Percentiles rank a stretch among this genome's conserved stretches.
phyloP scores from a whole-genome alignment of 2,888 invertebrate genomes.

The Rhodophaea formosa region DNA sequence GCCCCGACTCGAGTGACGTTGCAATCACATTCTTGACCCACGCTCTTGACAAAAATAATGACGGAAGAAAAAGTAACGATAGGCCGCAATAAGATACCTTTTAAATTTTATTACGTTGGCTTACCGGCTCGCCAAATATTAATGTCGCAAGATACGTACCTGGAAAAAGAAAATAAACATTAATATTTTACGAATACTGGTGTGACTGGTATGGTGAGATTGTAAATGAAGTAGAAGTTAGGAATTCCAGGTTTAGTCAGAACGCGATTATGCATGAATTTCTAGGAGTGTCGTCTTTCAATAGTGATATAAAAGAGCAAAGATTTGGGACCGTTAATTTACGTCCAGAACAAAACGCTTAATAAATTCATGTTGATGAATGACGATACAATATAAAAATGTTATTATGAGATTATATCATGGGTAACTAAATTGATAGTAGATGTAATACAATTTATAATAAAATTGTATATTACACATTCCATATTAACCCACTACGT shows the following conservation, averaged over 20 bases:
- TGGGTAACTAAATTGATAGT: too few relatives aligned
- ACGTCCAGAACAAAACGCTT: too few relatives aligned
- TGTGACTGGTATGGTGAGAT: conserved; percentile 1
- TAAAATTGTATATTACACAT: too few relatives aligned
- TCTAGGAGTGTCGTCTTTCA: neutral
- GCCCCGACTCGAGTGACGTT: conserved; percentile 36
- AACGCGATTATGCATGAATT: neutral
- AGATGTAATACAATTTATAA: too few relatives aligned
- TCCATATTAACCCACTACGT: too few relatives aligned
- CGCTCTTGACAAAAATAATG: conserved; percentile 37
- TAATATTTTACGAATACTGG: conserved; percentile 1
- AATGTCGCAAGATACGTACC: conserved; percentile 11
- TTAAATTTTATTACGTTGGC: conserved; percentile 24
- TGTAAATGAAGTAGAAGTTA: neutral
- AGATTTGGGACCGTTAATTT: too few relatives aligned
- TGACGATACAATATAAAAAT: too few relatives aligned
- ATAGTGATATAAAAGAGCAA: neutral
- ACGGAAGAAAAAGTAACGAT: neutral
- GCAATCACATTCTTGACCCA: conserved; percentile 53
- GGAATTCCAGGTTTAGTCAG: neutral
- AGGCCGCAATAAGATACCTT: neutral
- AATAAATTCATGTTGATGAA: too few relatives aligned
- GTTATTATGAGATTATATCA: too few relatives aligned
- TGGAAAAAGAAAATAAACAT: conserved; percentile 12
- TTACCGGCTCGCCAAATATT: conserved; percentile 35